phyloP scores from a whole-genome alignment of 2,797 vertebrate species.

The Rhinichthys osculus region DNA sequence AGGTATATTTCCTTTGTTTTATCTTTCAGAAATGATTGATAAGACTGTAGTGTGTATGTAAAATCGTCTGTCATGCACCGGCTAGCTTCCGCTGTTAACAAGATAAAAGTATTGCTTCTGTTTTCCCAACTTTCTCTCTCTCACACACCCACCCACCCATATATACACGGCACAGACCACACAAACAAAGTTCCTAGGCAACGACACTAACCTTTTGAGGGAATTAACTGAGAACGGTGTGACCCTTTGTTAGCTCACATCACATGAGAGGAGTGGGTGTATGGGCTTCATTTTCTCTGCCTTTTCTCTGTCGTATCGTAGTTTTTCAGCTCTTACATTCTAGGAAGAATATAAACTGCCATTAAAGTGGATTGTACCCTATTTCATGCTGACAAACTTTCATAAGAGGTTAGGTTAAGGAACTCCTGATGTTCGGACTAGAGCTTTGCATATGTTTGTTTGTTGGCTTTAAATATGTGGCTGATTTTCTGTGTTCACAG shows the following conservation, averaged over 20 bases:
- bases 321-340: conserved; percentile 2
- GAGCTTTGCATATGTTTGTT: conserved; percentile 33
- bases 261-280: conserved; percentile 62
- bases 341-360: not conserved
- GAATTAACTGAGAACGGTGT: conserved; percentile 71
- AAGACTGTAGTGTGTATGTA: not conserved
- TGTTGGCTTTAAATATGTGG: conserved; percentile 27
- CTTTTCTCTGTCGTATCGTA: conserved; percentile 48
- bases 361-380: conserved; percentile 16
- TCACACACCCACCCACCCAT: not conserved
- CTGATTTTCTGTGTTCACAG: not conserved
- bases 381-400: conserved; percentile 7
- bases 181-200: conserved; percentile 71
- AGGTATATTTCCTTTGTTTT: not conserved
- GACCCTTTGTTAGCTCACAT: conserved; percentile 69
- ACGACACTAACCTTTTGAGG: conserved; percentile 73
- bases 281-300: conserved; percentile 60
- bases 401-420: not conserved
- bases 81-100: not conserved
- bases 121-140: conserved; percentile 59
- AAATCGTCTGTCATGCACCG: not conserved
- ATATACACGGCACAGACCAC: conserved; percentile 56
- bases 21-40: not conserved
- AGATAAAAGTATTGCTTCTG: not conserved
- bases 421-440: not conserved